Evolutionary conservation across 2,888 invertebrate genomes (phyloP).

Genomic region (Elegia similella): DNA sequence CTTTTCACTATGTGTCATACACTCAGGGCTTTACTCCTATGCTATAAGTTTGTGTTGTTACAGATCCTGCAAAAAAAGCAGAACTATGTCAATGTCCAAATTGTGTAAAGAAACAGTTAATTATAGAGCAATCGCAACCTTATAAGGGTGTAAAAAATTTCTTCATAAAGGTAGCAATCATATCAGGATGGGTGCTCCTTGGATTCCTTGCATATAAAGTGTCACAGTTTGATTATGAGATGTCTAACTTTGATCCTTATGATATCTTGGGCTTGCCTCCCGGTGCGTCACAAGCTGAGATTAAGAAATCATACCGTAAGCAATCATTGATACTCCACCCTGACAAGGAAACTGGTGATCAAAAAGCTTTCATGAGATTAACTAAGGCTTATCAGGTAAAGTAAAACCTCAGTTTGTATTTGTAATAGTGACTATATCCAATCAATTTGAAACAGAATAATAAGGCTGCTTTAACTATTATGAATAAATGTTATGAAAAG

Average conservation of each 20-base stretch:
- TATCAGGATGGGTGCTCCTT: conserved; percentile 91
- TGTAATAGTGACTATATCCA: not conserved
- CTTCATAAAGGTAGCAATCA: conserved; percentile 88
- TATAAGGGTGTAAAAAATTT: conserved; percentile 92
- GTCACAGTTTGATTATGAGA: conserved; percentile 98
- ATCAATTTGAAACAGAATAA: not conserved
- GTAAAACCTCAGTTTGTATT: conserved; percentile 19
- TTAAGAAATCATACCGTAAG: conserved; percentile 97
- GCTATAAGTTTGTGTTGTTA: conserved; percentile 30
- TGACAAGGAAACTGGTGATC: conserved; percentile 98
- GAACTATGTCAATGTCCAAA: conserved; percentile 94
- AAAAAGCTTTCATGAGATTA: conserved; percentile 97
- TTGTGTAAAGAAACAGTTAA: conserved; percentile 91
- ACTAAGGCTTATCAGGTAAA: conserved; percentile 94
- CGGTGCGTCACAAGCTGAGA: conserved; percentile 92
- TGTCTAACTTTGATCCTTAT: conserved; percentile 99
- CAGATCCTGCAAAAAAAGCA: conserved; percentile 89
- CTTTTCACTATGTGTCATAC: not conserved
- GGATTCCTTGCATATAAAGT: conserved; percentile 93
- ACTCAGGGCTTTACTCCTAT: not conserved
- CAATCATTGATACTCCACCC: conserved; percentile 97
- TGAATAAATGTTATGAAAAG: not conserved
- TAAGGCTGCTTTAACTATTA: not conserved
- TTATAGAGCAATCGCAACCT: conserved; percentile 92
- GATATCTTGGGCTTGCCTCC: conserved; percentile 95